Conservation (phyloP, 2,888 invertebrate genomes). For the Pollenia angustigena region DNA sequence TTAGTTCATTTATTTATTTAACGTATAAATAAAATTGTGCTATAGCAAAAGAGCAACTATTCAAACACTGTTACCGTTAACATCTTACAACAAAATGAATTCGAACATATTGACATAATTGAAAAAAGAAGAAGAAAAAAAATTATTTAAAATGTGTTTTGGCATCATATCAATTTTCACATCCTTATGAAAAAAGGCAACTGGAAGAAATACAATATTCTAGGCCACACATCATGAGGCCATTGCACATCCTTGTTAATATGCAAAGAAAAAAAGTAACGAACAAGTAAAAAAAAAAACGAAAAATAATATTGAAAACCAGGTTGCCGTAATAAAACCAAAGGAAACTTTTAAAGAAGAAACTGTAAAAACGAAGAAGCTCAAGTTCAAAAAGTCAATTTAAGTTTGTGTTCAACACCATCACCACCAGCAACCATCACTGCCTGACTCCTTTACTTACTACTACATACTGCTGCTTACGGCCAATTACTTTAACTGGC, state of each 20-base stretch:
- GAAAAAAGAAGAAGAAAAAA: neutral
- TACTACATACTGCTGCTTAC: neutral
- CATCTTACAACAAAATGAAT: slow-evolving; percentile 43
- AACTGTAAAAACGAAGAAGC: slow-evolving; percentile 64
- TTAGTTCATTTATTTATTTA: neutral
- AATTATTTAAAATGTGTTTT: slow-evolving; percentile 22
- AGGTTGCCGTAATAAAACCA: slow-evolving; percentile 28
- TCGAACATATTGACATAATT: slow-evolving; percentile 50
- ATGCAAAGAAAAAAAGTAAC: neutral
- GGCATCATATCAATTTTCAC: slow-evolving; percentile 71
- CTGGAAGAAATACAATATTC: slow-evolving; percentile 66
- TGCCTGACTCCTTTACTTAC: neutral
- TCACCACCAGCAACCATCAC: slow-evolving; percentile 2
- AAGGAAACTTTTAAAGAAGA: slow-evolving; percentile 48
- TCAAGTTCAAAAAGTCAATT: slow-evolving; percentile 73
- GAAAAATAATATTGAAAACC: slow-evolving; percentile 1
- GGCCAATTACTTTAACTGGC: slow-evolving; percentile 15
- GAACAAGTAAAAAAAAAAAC: neutral
- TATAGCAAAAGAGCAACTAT: neutral
- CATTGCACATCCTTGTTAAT: slow-evolving; percentile 62
- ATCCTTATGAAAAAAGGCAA: slow-evolving; percentile 71
- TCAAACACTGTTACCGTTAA: slow-evolving; percentile 44
- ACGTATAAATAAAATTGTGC: slow-evolving; percentile 15
- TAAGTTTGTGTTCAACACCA: slow-evolving; percentile 40
- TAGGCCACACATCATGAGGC: slow-evolving; percentile 67